Evolutionary conservation across 2,888 invertebrate species (phyloP).

Genomic region (Mythimna loreyi): DNA sequence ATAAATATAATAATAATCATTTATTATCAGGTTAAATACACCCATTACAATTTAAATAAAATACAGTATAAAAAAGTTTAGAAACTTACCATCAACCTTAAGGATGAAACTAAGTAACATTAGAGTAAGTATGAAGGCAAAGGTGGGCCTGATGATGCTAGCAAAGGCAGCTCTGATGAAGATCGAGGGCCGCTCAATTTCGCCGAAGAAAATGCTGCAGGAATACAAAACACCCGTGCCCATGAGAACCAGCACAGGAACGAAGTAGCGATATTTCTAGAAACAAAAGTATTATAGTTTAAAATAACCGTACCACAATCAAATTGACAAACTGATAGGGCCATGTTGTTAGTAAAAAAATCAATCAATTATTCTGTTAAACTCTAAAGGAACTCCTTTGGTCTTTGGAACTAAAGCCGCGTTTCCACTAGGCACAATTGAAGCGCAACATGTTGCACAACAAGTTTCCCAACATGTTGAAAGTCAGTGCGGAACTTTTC

Average conservation of each 20-base stretch:
- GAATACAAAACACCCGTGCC: background rate
- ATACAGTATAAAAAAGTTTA: background rate
- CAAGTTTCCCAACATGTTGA: no score
- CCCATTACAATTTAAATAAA: no score
- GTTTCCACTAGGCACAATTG: no score
- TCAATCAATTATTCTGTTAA: no score
- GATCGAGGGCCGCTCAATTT: background rate
- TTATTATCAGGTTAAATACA: no score
- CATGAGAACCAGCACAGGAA: background rate
- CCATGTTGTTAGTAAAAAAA: no score
- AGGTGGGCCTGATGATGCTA: background rate
- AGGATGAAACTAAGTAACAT: background rate
- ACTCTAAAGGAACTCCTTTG: no score
- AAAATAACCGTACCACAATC: background rate
- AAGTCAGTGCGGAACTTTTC: no score
- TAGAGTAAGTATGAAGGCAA: background rate
- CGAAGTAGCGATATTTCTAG: constrained; percentile 5
- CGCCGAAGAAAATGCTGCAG: background rate
- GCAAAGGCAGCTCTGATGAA: constrained; percentile 2
- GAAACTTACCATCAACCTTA: constrained; percentile 2
- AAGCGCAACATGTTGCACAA: no score
- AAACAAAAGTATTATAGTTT: background rate
- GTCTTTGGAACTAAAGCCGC: no score
- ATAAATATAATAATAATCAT: no score
- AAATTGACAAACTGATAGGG: background rate